Conservation (phyloP, 2,797 vertebrate genomes). For the Scarus forsteni region DNA sequence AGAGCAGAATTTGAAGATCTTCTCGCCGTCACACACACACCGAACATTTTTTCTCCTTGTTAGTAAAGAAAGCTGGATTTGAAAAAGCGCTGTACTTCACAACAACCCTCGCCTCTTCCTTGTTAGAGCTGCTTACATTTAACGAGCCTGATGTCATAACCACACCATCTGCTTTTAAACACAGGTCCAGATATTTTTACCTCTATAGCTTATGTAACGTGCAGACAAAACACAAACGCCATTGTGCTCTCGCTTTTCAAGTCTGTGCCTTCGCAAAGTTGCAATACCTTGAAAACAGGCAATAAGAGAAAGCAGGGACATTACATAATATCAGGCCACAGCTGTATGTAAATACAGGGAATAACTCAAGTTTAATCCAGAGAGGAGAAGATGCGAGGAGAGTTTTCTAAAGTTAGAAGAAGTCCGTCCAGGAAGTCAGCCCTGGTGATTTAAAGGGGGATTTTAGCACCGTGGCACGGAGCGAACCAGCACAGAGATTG, state of each 20-base stretch:
- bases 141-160: conserved; percentile 71
- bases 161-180: conserved; percentile 73
- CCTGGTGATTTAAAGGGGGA: conserved; percentile 7
- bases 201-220: conserved; percentile 66
- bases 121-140: conserved; percentile 55
- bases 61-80: conserved; percentile 48
- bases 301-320: conserved; percentile 36
- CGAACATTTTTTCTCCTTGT: conserved; percentile 48
- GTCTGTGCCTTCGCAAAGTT: conserved; percentile 22
- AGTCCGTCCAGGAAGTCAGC: conserved; percentile 16
- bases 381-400: conserved; percentile 17
- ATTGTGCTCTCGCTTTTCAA: conserved; percentile 41
- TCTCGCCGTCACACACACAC: conserved; percentile 19
- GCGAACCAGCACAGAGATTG: too few species aligned
- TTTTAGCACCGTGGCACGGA: too few species aligned
- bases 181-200: conserved; percentile 69
- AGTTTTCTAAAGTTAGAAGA: conserved; percentile 23
- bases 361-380: conserved; percentile 27
- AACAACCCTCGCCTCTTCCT: conserved; percentile 59
- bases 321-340: conserved; percentile 35
- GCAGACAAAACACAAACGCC: conserved; percentile 35
- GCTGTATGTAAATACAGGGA: conserved; percentile 37
- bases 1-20: conserved; percentile 37
- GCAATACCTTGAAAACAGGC: conserved; percentile 29
- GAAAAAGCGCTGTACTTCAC: conserved; percentile 44